phyloP scores from a whole-genome alignment of 2,113 vertebrate species.

The Chionis minor region DNA sequence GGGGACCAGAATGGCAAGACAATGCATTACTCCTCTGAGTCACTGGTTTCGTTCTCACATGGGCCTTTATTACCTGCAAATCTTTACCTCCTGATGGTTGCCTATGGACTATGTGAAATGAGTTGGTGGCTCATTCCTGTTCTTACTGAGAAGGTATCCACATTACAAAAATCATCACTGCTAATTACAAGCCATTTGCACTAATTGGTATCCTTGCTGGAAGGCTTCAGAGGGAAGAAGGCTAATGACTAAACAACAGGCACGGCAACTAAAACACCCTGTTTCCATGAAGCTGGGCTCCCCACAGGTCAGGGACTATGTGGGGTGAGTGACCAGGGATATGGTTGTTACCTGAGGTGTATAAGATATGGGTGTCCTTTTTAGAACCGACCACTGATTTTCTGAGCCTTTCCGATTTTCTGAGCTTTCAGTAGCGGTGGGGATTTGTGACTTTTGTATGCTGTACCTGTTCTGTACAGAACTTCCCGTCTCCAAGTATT shows the following conservation, averaged over 20 bases:
- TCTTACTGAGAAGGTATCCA: slow-evolving; percentile 31
- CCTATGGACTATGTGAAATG: slow-evolving; percentile 43
- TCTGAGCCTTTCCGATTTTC: background rate
- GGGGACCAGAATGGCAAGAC: slow-evolving; percentile 21
- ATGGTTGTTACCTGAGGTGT: background rate
- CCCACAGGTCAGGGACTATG: background rate
- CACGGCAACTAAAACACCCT: background rate
- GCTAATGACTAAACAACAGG: slow-evolving; percentile 18
- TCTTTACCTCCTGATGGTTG: slow-evolving; percentile 32
- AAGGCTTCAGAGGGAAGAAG: slow-evolving; percentile 13
- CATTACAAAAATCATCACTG: slow-evolving; percentile 46
- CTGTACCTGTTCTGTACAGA: background rate
- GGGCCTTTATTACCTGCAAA: slow-evolving; percentile 40
- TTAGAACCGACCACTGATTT: background rate
- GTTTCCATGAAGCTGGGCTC: background rate
- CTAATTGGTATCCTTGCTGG: slow-evolving; percentile 45
- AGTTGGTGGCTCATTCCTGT: slow-evolving; percentile 45
- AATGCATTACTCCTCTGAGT: slow-evolving; percentile 30
- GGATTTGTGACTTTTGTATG: background rate
- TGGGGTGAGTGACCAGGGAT: background rate
- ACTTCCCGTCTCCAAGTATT: background rate
- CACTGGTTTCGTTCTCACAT: slow-evolving; percentile 31
- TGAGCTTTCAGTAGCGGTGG: background rate
- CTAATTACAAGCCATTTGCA: slow-evolving; percentile 58
- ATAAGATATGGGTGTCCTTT: background rate